These are phyloP conservation scores for Chrysodeixis includens DNA, from an alignment of 2,888 invertebrate genomes.

Conservation along the genomic window DNA sequence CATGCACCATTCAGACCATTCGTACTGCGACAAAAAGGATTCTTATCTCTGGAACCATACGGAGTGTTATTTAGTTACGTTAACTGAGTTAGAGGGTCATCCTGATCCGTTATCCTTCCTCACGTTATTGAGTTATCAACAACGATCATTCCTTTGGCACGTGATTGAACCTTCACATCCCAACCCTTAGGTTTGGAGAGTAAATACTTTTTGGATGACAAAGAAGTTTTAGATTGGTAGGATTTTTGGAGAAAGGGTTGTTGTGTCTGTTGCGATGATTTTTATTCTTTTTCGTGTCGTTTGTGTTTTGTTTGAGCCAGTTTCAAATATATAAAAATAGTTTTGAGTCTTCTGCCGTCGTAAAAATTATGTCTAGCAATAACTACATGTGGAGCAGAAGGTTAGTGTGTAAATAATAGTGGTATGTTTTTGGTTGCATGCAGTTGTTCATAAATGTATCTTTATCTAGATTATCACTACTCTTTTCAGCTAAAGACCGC, in stretches of 20 bases:
- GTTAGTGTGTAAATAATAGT: no score
- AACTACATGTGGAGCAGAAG: no score
- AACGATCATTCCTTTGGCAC: constrained; percentile 29
- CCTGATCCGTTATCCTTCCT: constrained; percentile 9
- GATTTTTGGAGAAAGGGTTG: not conserved
- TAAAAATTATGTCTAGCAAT: no score
- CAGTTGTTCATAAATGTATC: no score
- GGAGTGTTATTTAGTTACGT: constrained; percentile 43
- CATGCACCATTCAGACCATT: constrained; percentile 20
- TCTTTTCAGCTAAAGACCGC: no score
- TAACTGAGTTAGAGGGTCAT: constrained; percentile 33
- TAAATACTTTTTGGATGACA: constrained; percentile 1
- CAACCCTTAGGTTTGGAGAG: not conserved
- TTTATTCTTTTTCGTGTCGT: not conserved
- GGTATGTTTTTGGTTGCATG: no score
- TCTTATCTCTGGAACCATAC: constrained; percentile 14
- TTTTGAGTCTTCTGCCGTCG: no score
- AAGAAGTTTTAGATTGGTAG: not conserved
- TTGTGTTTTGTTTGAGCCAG: no score
- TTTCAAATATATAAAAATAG: no score
- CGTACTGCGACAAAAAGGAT: constrained; percentile 9
- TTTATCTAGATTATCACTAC: no score
- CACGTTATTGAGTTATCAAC: constrained; percentile 52
- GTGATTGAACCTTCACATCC: constrained; percentile 27
- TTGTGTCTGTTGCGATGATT: not conserved